phyloP scores from a whole-genome alignment of 2,113 vertebrate genomes.

The Oryzias curvinotus region DNA sequence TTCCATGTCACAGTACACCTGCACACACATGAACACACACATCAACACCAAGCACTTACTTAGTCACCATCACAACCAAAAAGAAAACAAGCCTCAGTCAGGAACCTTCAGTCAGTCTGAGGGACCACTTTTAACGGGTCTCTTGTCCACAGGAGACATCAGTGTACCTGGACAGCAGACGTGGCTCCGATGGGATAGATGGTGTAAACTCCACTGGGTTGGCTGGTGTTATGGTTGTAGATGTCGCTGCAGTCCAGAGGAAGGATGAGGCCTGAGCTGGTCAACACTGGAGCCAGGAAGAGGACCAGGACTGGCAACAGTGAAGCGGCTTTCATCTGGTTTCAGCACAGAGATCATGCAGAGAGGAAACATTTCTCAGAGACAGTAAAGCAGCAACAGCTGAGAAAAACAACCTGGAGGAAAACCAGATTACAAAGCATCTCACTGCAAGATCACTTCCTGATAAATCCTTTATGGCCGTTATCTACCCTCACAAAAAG shows the following conservation, averaged over 20 bases:
- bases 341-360: not conserved
- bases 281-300: conserved; percentile 6
- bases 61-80: too few species aligned
- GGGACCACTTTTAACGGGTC: too few species aligned
- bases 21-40: not conserved
- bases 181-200: conserved; percentile 11
- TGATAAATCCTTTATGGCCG: not conserved
- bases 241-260: conserved; percentile 15
- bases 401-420: too few species aligned
- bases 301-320: not conserved
- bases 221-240: not conserved
- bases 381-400: too few species aligned
- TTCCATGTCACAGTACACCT: not conserved
- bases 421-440: too few species aligned
- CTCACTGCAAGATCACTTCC: too few species aligned
- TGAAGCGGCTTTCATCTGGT: not conserved
- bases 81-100: not conserved
- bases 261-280: not conserved
- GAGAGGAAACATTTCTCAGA: too few species aligned
- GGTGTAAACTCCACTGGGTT: conserved; percentile 15
- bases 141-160: not conserved
- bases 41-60: too few species aligned
- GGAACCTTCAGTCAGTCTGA: too few species aligned
- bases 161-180: conserved; percentile 9
- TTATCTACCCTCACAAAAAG: too few species aligned